phyloP scores from a whole-genome alignment of 2,797 vertebrate genomes.

The Chromobotia macracanthus region DNA sequence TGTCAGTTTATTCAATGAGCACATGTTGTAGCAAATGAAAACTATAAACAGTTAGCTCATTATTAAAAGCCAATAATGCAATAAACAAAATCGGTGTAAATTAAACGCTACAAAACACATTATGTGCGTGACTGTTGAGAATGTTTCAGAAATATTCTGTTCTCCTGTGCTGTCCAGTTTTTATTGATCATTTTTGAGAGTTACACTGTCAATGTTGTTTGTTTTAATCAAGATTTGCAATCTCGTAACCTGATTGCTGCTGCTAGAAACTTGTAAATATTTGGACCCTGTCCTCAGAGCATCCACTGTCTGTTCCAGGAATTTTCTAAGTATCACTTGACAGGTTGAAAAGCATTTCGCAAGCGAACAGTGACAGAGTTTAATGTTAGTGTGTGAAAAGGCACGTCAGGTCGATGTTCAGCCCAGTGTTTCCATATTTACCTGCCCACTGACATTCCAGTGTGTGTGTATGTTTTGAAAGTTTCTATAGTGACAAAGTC shows the following conservation, averaged over 20 bases:
- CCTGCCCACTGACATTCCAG: conserved; percentile 43
- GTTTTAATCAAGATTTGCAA: too few species aligned
- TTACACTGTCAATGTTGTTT: too few species aligned
- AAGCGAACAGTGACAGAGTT: conserved; percentile 17
- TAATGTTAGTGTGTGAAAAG: conserved; percentile 61
- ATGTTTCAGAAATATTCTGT: too few species aligned
- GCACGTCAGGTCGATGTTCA: conserved; percentile 52
- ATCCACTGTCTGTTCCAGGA: neutral
- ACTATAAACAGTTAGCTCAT: neutral
- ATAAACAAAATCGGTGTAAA: too few species aligned
- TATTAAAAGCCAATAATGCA: neutral
- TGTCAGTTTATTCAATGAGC: too few species aligned
- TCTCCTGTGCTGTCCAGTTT: too few species aligned
- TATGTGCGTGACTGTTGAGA: too few species aligned
- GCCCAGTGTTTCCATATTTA: conserved; percentile 62
- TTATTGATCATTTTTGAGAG: too few species aligned
- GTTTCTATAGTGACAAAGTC: conserved; percentile 65
- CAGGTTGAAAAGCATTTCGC: conserved; percentile 5
- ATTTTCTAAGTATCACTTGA: neutral
- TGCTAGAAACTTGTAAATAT: conserved; percentile 1
- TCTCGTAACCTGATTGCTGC: neutral
- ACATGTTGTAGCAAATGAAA: too few species aligned
- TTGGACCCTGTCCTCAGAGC: neutral
- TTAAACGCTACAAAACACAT: too few species aligned
- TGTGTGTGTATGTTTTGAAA: conserved; percentile 50